Conservation (phyloP, 2,888 invertebrate species). For the Amiota communis region DNA sequence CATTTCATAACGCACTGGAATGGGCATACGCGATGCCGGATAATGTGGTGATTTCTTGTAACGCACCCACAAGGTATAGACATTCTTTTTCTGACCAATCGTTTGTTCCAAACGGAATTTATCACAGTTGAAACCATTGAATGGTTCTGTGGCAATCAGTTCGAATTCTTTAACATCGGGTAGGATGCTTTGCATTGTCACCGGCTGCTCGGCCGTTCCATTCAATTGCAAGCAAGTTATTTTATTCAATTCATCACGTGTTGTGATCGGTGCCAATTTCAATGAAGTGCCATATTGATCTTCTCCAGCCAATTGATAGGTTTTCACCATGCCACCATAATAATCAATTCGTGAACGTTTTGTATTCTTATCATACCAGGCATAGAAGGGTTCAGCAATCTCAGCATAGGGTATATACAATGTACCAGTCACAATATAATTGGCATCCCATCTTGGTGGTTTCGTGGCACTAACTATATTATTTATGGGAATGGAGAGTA, state of each 20-base stretch:
- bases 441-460: constrained; percentile 80
- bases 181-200: constrained; percentile 84
- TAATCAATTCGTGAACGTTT: constrained; percentile 93
- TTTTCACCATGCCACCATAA: constrained; percentile 95
- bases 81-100: constrained; percentile 86
- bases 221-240: constrained; percentile 88
- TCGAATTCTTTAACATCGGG: constrained; percentile 87
- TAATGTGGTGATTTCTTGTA: constrained; percentile 78
- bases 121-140: constrained; percentile 81
- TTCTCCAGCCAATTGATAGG: constrained; percentile 82
- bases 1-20: constrained; percentile 93
- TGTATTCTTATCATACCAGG: constrained; percentile 86
- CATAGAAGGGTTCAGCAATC: constrained; percentile 91
- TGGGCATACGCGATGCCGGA: constrained; percentile 75
- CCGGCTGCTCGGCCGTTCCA: constrained; percentile 78
- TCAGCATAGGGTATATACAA: constrained; percentile 94
- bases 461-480: constrained; percentile 65
- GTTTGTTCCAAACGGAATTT: constrained; percentile 84
- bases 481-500: no score
- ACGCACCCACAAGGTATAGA: constrained; percentile 90
- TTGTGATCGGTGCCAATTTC: constrained; percentile 90
- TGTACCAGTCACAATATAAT: constrained; percentile 84
- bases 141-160: constrained; percentile 79
- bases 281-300: constrained; percentile 82
- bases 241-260: constrained; percentile 80